Conservation (phyloP, 2,797 vertebrate genomes). For the Spinus olivaceus region DNA sequence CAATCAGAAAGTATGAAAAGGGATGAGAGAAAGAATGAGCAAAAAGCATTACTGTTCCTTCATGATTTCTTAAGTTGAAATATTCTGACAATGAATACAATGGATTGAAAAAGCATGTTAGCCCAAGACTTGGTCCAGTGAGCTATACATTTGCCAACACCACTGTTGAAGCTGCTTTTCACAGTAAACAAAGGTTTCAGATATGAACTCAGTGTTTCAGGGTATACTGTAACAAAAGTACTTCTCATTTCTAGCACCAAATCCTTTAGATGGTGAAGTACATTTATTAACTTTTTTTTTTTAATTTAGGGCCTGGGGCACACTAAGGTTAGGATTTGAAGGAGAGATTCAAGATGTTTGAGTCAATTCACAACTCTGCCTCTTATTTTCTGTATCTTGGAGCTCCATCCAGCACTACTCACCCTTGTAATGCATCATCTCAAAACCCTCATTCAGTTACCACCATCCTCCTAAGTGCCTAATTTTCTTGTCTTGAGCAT, state of each 20-base stretch:
- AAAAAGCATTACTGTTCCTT: neutral
- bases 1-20: neutral
- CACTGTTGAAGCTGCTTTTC: neutral
- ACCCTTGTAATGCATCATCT: neutral
- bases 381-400: neutral
- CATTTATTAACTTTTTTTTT: neutral
- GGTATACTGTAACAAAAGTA: neutral
- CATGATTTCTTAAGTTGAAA: neutral
- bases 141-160: neutral
- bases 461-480: neutral
- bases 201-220: neutral
- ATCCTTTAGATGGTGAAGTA: neutral
- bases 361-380: neutral
- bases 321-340: neutral
- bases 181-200: neutral
- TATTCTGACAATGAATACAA: neutral
- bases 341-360: neutral
- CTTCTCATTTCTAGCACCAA: neutral
- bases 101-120: neutral
- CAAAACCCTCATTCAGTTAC: neutral
- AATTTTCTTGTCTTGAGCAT: neutral
- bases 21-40: neutral
- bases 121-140: neutral
- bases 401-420: neutral
- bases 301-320: neutral